Base-by-base conservation (phyloP, 2,113 vertebrate species). In the Oxygymnocypris stewartii region DNA sequence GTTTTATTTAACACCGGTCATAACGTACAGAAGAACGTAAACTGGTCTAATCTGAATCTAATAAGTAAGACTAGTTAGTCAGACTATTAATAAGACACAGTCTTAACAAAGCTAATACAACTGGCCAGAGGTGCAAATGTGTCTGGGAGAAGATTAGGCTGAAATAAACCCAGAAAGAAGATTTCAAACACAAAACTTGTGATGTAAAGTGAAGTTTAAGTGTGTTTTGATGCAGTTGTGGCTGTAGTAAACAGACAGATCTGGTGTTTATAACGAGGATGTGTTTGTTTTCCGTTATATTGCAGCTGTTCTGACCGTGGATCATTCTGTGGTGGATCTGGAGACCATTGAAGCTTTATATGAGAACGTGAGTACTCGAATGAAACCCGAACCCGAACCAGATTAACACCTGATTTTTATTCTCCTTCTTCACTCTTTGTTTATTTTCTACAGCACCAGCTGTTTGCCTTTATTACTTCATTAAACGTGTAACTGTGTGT, bases 321-420 rank as follows among this genome's bases (percentile, higher is more conserved):
- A 99, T 91, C 96, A 98, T 92, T 96, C 97, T 0, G 87, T 98
- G 86, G 98, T 99, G 91, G 98, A 99, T 90, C 92, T 99, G 95
- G 98, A 99, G 93, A 98, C 97, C 51, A 94, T 99, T 82, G 97
- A 98, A 87, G 98, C 98, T 67, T 94, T 99, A 2, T 99, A 97
- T 95, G 98, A 99, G 95, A 99, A 99, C 57, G 98, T 99, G 94
- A 98, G 98, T 97, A 92, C 88, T 28, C 25, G 18, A 61, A 35
- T 10, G 44, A 61, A 85, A 90, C 57, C 77, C 1, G 16, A 54
- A 54, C 51, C 51, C 1, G 1, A 4, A 51, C 54, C 61, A 44
- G 63, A 67, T 42, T 63, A 63, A 63, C 35, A 49, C 47, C 49
- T 59, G 57, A 59, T 63, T 82, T 77, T 51, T 2, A 67, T 9